Conservation (phyloP, 2,888 invertebrate genomes). For the Dicyrtoma fusca region DNA sequence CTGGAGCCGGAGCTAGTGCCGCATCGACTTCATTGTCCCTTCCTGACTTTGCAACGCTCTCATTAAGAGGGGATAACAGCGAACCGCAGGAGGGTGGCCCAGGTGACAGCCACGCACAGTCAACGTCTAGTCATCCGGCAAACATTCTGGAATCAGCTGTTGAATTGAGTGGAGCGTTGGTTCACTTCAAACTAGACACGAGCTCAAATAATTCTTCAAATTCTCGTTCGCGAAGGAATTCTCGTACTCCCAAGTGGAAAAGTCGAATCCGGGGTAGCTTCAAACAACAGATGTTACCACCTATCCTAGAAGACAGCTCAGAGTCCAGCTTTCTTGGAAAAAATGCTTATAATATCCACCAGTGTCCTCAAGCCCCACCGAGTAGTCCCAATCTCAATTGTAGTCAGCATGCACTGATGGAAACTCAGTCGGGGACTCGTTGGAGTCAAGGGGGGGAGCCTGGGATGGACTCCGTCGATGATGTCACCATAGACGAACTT, state of each 20-base stretch:
- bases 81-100: background rate
- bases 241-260: conserved; percentile 23
- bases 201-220: background rate
- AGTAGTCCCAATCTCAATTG: conserved; percentile 45
- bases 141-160: background rate
- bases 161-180: conserved; percentile 25
- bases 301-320: conserved; percentile 45
- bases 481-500: conserved; percentile 90
- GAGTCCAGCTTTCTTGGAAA: background rate
- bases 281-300: conserved; percentile 32
- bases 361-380: background rate
- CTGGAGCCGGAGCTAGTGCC: no score
- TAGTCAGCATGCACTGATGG: conserved; percentile 51
- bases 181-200: conserved; percentile 21
- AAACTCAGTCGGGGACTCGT: conserved; percentile 68
- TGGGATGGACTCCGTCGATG: conserved; percentile 62
- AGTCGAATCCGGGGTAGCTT: conserved; percentile 1
- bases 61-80: conserved; percentile 13
- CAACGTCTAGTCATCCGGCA: background rate
- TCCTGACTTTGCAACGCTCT: conserved; percentile 36
- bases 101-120: background rate
- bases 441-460: conserved; percentile 63
- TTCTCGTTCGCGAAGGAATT: background rate
- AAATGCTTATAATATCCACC: background rate
- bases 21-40: background rate